phyloP scores from a whole-genome alignment of 2,797 vertebrate genomes.

The Ispidina lecontei region DNA sequence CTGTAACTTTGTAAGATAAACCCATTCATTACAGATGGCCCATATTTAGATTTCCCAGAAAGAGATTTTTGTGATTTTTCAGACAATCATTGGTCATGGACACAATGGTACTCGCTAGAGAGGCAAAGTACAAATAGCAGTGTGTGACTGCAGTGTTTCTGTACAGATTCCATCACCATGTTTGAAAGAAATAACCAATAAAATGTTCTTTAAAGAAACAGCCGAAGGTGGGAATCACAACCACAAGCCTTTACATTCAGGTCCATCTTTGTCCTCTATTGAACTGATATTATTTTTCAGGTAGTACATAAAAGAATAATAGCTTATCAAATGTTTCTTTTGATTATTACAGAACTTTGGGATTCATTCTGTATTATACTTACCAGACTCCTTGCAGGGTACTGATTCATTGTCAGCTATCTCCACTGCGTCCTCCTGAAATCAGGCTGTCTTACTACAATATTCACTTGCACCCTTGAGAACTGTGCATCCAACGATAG shows the following conservation, averaged over 20 bases:
- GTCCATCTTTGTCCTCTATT: neutral
- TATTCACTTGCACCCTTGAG: neutral
- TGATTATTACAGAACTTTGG: slow-evolving; percentile 1
- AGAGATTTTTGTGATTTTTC: neutral
- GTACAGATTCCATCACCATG: neutral
- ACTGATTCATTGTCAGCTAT: neutral
- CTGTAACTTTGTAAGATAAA: neutral
- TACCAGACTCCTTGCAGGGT: neutral
- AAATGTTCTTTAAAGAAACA: neutral
- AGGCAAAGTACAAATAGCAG: neutral
- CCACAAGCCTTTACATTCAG: neutral
- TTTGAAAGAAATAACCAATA: neutral
- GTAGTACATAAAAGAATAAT: slow-evolving; percentile 12
- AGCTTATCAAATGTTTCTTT: slow-evolving; percentile 26
- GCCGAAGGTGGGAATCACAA: neutral
- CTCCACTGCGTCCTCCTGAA: neutral
- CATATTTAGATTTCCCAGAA: neutral
- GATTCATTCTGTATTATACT: neutral
- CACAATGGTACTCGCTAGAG: neutral
- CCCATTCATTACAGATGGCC: neutral
- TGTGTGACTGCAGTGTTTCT: neutral
- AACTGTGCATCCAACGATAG: neutral
- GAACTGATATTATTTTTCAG: slow-evolving; percentile 24
- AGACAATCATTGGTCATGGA: neutral
- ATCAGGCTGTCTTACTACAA: neutral